Evolutionary conservation across 1,140 invertebrate genomes (phyloP).

Genomic region (Steinernema feltiae): DNA sequence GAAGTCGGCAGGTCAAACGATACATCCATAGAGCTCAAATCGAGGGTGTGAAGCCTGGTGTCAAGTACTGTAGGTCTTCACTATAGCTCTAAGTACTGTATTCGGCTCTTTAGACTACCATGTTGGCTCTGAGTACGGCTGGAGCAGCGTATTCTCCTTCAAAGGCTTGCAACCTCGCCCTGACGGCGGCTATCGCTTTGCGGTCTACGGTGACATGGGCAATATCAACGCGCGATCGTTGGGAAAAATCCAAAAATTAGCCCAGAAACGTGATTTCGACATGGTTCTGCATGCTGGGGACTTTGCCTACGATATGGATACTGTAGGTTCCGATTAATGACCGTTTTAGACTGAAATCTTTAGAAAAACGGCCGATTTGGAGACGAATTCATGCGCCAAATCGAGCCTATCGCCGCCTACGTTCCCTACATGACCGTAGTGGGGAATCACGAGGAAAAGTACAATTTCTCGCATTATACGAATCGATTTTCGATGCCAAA

Average conservation of each 20-base stretch:
- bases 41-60: conserved; percentile 10
- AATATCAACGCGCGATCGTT: conserved; percentile 62
- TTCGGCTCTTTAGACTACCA: conserved; percentile 54
- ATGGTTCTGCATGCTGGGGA: conserved; percentile 66
- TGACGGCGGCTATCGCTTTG: conserved; percentile 60
- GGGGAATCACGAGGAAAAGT: conserved; percentile 76
- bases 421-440: conserved; percentile 84
- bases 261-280: conserved; percentile 61
- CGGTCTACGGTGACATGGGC: conserved; percentile 64
- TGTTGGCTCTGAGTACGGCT: conserved; percentile 58
- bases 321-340: neutral
- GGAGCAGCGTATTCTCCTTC: conserved; percentile 60
- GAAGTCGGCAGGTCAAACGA: conserved; percentile 10
- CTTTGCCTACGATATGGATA: conserved; percentile 89
- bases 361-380: conserved; percentile 71
- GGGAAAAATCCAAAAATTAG: conserved; percentile 59
- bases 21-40: conserved; percentile 27
- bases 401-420: conserved; percentile 76
- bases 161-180: conserved; percentile 50
- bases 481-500: conserved; percentile 49
- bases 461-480: conserved; percentile 44
- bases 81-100: neutral
- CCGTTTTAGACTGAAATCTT: neutral
- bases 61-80: conserved; percentile 22
- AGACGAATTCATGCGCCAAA: conserved; percentile 82